Evolutionary conservation across 2,113 vertebrate genomes (phyloP), one percentile per base, ranked within the genome.

Genomic region (Thermophis baileyi): DNA sequence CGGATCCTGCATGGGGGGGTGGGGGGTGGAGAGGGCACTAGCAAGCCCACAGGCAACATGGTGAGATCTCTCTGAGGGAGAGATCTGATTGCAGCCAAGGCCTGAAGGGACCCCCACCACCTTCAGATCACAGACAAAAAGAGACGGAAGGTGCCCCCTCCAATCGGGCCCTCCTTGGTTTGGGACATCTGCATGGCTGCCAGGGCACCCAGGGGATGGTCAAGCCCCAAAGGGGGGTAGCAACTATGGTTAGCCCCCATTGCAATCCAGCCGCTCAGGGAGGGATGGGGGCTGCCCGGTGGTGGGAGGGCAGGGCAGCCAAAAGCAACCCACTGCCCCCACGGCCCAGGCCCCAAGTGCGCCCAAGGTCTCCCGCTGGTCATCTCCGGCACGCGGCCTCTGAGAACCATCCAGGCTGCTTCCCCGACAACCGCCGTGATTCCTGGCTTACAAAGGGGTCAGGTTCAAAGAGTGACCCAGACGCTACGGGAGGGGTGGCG

Each of bases 391-490:
- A n/a, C 63, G 11, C 25, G 57, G 57, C 57, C 57, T 63, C 9
- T 3, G 25, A 12, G 12, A 30, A 30, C 30, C 63, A 74, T 6
- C 63, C 11, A n/a, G 5, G 30, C 14, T 74, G 63, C 63, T 12
- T 35, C 5, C 63, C 5, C 14, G 14, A 5, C 30, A 5, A 8
- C 25, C 46, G 0, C 1, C 3, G 53, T 0, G 6, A 6, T 1
- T 22, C 18, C 53, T 12, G 51, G 51, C 20, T 11, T 35, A 1
- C 22, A 55, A 89, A 40, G 51, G 50, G 27, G 30, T 12, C 27
- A 6, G 30, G 30, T 2, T 35, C 14, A n/a, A n/a, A 69, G 63
- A 1, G 4, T 1, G 27, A 30, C 3, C 60, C 60, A 14, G 10
- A 2, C 25, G 1, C 27, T 63, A 10, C 3, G 57, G 57, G 57